Conservation (phyloP, 2,113 vertebrate genomes). For the Gavialis gangeticus region DNA sequence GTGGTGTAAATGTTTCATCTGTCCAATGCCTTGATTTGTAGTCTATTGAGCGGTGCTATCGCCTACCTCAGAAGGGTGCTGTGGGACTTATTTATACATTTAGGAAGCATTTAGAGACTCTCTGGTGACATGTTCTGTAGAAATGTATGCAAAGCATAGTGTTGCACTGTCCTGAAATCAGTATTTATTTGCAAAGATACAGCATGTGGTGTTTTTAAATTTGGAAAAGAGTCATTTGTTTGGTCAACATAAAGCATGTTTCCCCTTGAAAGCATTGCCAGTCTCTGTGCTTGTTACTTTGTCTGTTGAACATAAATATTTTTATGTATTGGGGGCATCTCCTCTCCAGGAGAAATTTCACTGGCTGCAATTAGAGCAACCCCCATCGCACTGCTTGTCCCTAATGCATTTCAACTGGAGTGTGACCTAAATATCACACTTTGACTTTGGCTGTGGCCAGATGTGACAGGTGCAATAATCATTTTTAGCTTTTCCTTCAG, state of each 20-base stretch:
- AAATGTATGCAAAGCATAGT: background rate
- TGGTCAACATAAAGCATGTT: background rate
- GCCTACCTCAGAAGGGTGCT: background rate
- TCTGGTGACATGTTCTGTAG: background rate
- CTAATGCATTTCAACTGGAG: rapidly evolving
- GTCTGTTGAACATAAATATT: background rate
- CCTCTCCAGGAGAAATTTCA: background rate
- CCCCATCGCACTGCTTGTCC: background rate
- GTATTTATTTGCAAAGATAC: background rate
- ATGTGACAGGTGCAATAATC: rapidly evolving
- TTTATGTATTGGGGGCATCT: background rate
- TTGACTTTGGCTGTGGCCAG: rapidly evolving
- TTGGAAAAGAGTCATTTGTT: background rate
- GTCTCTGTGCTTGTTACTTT: rapidly evolving
- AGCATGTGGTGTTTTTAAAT: background rate
- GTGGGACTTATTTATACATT: background rate
- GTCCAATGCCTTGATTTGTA: background rate
- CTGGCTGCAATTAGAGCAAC: rapidly evolving
- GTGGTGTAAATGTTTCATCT: too few species aligned
- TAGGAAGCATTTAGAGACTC: background rate
- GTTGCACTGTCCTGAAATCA: rapidly evolving
- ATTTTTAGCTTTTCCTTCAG: background rate
- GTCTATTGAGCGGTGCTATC: background rate
- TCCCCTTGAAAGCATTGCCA: background rate
- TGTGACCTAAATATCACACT: rapidly evolving